Conservation (phyloP, 2,888 invertebrate species). For the Lissocephala sabroskyi region DNA sequence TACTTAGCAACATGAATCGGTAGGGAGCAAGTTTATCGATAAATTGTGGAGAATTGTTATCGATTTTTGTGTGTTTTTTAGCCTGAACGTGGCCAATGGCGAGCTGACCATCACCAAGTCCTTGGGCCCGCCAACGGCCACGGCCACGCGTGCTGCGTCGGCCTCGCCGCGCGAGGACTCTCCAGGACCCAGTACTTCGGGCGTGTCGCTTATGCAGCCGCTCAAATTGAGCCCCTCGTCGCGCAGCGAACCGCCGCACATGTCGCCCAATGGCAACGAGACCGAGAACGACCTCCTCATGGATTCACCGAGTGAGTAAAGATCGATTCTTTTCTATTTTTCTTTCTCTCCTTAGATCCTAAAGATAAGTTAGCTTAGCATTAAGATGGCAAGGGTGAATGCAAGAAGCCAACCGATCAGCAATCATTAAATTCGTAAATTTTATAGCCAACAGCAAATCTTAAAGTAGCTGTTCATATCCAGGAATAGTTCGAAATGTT, state of each 20-base stretch:
- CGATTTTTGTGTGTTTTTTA: slow-evolving; percentile 49
- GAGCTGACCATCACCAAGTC: slow-evolving; percentile 89
- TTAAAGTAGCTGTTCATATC: too few relatives aligned
- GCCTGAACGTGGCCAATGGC: slow-evolving; percentile 84
- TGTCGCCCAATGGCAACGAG: slow-evolving; percentile 78
- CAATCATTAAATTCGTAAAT: too few relatives aligned
- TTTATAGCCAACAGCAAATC: slow-evolving; percentile 1
- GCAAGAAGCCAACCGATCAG: background rate
- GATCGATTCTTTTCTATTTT: slow-evolving; percentile 55
- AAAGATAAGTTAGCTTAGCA: slow-evolving; percentile 21
- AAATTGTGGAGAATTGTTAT: too few relatives aligned
- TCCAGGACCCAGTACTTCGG: slow-evolving; percentile 53
- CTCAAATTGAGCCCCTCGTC: slow-evolving; percentile 78
- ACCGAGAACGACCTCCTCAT: slow-evolving; percentile 79
- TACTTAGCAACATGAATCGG: slow-evolving; percentile 81
- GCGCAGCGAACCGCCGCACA: slow-evolving; percentile 71
- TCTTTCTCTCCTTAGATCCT: too few relatives aligned
- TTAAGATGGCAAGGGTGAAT: slow-evolving; percentile 8
- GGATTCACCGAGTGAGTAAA: slow-evolving; percentile 88
- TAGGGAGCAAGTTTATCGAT: slow-evolving; percentile 60
- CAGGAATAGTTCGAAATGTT: too few relatives aligned
- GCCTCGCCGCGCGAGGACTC: slow-evolving; percentile 58
- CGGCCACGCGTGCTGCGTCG: slow-evolving; percentile 54
- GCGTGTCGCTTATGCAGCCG: slow-evolving; percentile 62
- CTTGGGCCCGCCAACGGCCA: slow-evolving; percentile 74